These are phyloP conservation scores for Ornithorhynchus anatinus DNA, from an alignment of 2,113 vertebrate species.

Conservation along the genomic window DNA sequence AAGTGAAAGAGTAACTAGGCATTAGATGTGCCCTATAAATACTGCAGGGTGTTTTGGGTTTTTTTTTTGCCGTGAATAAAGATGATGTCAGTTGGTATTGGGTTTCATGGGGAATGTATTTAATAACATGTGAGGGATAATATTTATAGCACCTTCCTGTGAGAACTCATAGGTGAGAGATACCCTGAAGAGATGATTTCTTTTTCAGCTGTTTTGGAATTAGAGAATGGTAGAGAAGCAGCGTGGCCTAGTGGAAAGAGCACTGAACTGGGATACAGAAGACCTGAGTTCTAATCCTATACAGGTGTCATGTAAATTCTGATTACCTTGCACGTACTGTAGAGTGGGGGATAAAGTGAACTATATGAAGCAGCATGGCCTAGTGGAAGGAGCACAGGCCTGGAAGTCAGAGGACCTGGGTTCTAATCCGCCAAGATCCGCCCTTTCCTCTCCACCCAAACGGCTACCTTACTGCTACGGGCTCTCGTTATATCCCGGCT, in stretches of 20 bases:
- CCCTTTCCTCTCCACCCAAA: too few species aligned
- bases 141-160: conserved; percentile 15
- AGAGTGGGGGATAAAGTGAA: too few species aligned
- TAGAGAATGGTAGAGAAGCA: neutral
- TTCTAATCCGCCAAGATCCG: too few species aligned
- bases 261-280: too few species aligned
- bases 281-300: neutral
- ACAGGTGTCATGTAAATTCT: neutral
- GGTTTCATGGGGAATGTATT: conserved; percentile 32
- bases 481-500: too few species aligned
- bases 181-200: neutral
- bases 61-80: conserved; percentile 18
- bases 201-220: conserved; percentile 1
- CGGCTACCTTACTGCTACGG: too few species aligned
- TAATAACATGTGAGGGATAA: conserved; percentile 15
- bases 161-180: neutral
- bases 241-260: too few species aligned
- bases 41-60: too few species aligned
- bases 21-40: conserved; percentile 2
- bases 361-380: too few species aligned
- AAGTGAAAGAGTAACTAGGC: conserved; percentile 10
- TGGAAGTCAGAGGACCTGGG: too few species aligned
- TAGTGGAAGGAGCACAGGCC: too few species aligned
- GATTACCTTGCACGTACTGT: too few species aligned
- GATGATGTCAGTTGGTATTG: conserved; percentile 28